Conservation (phyloP, 2,888 invertebrate genomes). For the Scotopteryx bipunctaria region DNA sequence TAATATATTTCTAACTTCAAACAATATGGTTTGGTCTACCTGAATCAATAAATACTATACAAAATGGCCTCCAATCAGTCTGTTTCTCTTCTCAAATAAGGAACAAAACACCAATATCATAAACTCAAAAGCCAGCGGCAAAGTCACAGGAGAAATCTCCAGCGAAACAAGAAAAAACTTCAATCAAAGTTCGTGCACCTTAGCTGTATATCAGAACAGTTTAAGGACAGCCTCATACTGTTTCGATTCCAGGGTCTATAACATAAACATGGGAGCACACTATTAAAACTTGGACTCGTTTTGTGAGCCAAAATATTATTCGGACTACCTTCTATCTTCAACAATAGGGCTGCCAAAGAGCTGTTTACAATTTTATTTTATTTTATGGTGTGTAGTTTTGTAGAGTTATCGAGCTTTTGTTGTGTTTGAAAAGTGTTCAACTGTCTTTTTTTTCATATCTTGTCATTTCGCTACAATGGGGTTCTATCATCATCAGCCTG, state of each 20-base stretch:
- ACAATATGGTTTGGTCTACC: too few species aligned
- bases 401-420: neutral
- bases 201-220: conserved; percentile 43
- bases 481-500: too few species aligned
- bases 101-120: conserved; percentile 13
- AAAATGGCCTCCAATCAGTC: neutral
- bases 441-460: neutral
- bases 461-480: too few species aligned
- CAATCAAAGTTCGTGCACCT: conserved; percentile 39
- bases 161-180: conserved; percentile 36
- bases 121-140: conserved; percentile 18
- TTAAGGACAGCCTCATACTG: conserved; percentile 54
- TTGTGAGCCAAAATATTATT: conserved; percentile 83
- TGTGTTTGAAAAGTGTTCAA: neutral
- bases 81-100: conserved; percentile 2
- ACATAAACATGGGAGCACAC: conserved; percentile 80
- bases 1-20: too few species aligned
- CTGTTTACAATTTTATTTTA: conserved; percentile 74
- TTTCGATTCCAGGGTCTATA: conserved; percentile 66
- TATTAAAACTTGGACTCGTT: conserved; percentile 83
- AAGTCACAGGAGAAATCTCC: conserved; percentile 31
- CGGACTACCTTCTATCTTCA: conserved; percentile 76
- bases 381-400: conserved; percentile 47
- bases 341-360: conserved; percentile 66
- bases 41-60: neutral